Evolutionary conservation across 2,888 invertebrate species (phyloP), one percentile per base, ranked within the genome.

Genomic region (Orthonychiurus folsomi): DNA sequence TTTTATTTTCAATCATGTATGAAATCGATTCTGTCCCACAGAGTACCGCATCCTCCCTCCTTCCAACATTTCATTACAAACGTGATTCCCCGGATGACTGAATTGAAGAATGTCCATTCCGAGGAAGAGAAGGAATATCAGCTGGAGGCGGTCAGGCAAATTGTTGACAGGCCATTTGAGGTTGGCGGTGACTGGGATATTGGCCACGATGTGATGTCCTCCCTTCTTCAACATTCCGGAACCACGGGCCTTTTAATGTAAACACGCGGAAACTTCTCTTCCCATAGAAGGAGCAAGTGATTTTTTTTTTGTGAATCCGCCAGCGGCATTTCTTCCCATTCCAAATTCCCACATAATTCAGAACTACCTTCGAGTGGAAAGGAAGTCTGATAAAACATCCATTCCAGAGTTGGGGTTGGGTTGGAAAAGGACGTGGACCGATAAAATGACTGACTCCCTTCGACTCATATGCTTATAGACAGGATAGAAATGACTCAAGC

Each of bases 341-440:
- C 15, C 37, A 37, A 37, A 37, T 37, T 37, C 37, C 37, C 37
- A 37, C 37, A 37, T 37, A 37, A 37, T 37, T 37, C 37, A 37
- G 9, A 37, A 37, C 37, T 37, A 37, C 37, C 37, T 37, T 15
- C 9, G 37, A 37, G 37, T 15, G 15, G 15, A 15, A 15, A 37
- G 37, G 37, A 37, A 37, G 37, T 37, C 37, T 37, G 37, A 37
- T 37, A 37, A 37, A 37, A 37, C 37, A 37, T 37, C 37, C 37
- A 37, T 37, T 37, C 15, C 37, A n/a, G n/a, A n/a, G n/a, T n/a
- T n/a, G n/a, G n/a, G n/a, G 37, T 37, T 9, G 37, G 37, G 37
- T 37, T 37, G 9, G 37, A 37, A 5, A 15, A 37, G 9, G 37
- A 37, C 37, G 37, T 9, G 15, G 37, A 37, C 37, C 9, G 15